phyloP scores from a whole-genome alignment of 1,140 invertebrate species.

The Drosophila subobscura region DNA sequence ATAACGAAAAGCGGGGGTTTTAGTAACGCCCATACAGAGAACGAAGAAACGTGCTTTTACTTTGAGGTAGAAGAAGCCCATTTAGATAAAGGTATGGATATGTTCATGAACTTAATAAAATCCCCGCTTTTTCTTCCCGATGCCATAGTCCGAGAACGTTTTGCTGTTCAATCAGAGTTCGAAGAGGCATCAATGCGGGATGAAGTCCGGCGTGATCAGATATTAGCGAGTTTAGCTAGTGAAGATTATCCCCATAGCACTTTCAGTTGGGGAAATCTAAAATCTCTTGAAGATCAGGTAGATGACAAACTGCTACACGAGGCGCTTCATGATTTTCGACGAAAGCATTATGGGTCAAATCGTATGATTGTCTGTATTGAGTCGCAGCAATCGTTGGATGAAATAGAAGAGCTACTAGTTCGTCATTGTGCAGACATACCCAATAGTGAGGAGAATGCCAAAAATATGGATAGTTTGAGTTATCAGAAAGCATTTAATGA shows the following conservation, averaged over 20 bases:
- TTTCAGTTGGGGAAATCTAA: slow-evolving; percentile 93
- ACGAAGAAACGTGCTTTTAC: slow-evolving; percentile 93
- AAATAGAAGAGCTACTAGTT: slow-evolving; percentile 87
- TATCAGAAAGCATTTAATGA: slow-evolving; percentile 86
- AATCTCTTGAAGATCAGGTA: slow-evolving; percentile 89
- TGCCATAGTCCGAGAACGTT: slow-evolving; percentile 93
- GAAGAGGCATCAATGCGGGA: slow-evolving; percentile 64
- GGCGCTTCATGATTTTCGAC: slow-evolving; percentile 90
- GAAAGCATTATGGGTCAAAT: slow-evolving; percentile 93
- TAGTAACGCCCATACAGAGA: slow-evolving; percentile 93
- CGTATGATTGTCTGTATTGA: slow-evolving; percentile 93
- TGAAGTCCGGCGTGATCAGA: slow-evolving; percentile 86
- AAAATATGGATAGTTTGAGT: slow-evolving; percentile 85
- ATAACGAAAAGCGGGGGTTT: slow-evolving; percentile 91
- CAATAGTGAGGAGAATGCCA: slow-evolving; percentile 86
- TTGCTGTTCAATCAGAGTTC: slow-evolving; percentile 93
- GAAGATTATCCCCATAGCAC: slow-evolving; percentile 90
- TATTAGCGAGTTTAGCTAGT: slow-evolving; percentile 88
- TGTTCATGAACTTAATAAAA: slow-evolving; percentile 96
- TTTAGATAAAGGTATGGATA: slow-evolving; percentile 89
- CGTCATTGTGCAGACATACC: slow-evolving; percentile 87
- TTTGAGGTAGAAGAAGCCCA: slow-evolving; percentile 93
- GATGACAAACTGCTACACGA: slow-evolving; percentile 87
- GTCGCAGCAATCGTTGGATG: slow-evolving; percentile 90
- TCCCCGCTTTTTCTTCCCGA: slow-evolving; percentile 92